These are phyloP conservation scores for Lithobates sylvaticus DNA, from an alignment of 2,797 vertebrate species.

Conservation along the genomic window DNA sequence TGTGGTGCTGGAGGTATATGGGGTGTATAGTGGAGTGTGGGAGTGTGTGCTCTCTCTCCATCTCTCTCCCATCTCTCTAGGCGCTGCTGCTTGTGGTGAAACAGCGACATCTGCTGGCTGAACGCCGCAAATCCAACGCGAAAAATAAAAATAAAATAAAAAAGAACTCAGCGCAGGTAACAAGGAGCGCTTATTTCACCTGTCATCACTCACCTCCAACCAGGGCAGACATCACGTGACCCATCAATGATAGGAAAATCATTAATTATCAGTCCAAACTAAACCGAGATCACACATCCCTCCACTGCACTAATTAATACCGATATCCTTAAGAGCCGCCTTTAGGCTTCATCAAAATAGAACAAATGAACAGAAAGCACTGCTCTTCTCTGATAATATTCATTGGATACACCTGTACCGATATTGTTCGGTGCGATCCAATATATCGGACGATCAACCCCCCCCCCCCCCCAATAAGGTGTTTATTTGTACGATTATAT, in stretches of 20 bases:
- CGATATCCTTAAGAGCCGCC: background rate
- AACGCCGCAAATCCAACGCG: background rate
- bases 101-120: slow-evolving; percentile 76
- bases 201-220: slow-evolving; percentile 14
- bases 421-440: no score
- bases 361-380: background rate
- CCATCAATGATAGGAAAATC: slow-evolving; percentile 1
- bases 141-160: no score
- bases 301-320: background rate
- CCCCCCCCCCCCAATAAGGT: no score
- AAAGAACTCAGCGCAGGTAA: slow-evolving; percentile 5
- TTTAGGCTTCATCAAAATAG: background rate
- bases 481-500: no score
- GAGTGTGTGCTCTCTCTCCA: background rate
- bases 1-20: slow-evolving; percentile 34
- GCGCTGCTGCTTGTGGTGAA: slow-evolving; percentile 64
- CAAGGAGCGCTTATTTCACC: background rate
- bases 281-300: no score
- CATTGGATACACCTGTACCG: no score
- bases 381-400: no score
- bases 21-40: slow-evolving; percentile 21
- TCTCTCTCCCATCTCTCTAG: background rate
- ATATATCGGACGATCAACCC: no score
- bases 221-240: background rate
- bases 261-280: background rate